Evolutionary conservation across 2,888 invertebrate genomes (phyloP), one percentile per base, ranked within the genome.

Genomic region (Drosophila kokeensis): DNA sequence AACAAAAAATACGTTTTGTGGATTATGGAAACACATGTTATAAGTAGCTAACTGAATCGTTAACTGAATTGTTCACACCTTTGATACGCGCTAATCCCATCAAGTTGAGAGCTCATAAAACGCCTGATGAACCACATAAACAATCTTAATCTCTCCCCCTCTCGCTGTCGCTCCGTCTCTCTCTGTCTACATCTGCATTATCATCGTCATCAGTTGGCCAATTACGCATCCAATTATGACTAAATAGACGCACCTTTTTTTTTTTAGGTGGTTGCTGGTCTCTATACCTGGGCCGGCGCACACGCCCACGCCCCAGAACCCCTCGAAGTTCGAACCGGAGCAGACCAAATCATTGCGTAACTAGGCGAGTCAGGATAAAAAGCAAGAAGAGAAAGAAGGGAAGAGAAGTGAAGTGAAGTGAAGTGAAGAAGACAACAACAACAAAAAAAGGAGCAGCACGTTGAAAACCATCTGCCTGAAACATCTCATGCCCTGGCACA

Each of bases 221-320:
- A 91, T 87, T 90, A 90, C 61, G 79, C 79, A 76, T 69, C 73
- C 82, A 91, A 90, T 87, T 88, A 91, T 77, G 76, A 76, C 82
- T 87, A 73, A 89, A 84, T 79, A 73, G 86, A 72, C 89, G 89
- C 88, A 87, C 83, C 83, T 88, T 85, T 84, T 70, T 84, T 70
- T 34, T 21, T 27, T 15, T 29, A 18, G n/a, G 11, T 27, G 18
- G 10, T 32, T 6, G 27, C 4, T 34, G 48, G 27, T n/a, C 42
- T 27, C 10, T 45, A 11, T 58, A 30, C 40, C 68, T 40, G 49
- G 49, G 38, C 30, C 36, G 45, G 30, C n/a, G 34, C n/a, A 60
- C 52, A 68, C 38, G 61, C 62, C 52, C 59, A 69, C 82, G 27
- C 10, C 36, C 30, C 27, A 21, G 24, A 29, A 18, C 45, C 21